These are phyloP conservation scores for Psittacula cyanocephala DNA, from an alignment of 2,113 vertebrate species.

Conservation along the genomic window DNA sequence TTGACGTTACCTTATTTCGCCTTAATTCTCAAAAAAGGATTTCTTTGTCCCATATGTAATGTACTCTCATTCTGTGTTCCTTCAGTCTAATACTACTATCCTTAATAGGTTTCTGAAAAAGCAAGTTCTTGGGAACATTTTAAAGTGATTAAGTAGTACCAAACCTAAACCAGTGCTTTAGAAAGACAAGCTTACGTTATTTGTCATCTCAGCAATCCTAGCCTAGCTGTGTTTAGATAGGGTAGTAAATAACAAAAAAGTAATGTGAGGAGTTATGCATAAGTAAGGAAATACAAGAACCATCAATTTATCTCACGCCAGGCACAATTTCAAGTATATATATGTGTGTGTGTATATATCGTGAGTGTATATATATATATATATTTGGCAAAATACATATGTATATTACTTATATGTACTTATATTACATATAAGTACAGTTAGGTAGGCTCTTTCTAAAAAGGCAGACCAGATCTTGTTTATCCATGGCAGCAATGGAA, in stretches of 20 bases:
- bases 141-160: background rate
- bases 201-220: background rate
- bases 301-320: background rate
- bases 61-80: background rate
- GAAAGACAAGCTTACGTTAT: background rate
- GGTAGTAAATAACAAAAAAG: background rate
- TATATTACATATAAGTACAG: too few relatives aligned
- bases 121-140: background rate
- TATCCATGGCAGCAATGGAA: background rate
- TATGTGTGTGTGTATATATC: rapidly evolving
- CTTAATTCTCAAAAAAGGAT: background rate
- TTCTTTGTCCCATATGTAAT: background rate
- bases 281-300: background rate
- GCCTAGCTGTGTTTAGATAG: background rate
- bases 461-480: background rate
- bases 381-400: background rate
- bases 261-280: background rate
- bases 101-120: background rate
- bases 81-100: background rate
- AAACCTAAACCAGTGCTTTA: background rate
- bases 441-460: background rate
- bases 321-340: background rate
- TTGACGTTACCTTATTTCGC: background rate
- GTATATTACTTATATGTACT: too few relatives aligned
- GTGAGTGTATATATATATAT: rapidly evolving